Evolutionary conservation across 2,797 vertebrate genomes (phyloP), one percentile per base, ranked within the genome.

Genomic region (Phrynocephalus vlangalii): DNA sequence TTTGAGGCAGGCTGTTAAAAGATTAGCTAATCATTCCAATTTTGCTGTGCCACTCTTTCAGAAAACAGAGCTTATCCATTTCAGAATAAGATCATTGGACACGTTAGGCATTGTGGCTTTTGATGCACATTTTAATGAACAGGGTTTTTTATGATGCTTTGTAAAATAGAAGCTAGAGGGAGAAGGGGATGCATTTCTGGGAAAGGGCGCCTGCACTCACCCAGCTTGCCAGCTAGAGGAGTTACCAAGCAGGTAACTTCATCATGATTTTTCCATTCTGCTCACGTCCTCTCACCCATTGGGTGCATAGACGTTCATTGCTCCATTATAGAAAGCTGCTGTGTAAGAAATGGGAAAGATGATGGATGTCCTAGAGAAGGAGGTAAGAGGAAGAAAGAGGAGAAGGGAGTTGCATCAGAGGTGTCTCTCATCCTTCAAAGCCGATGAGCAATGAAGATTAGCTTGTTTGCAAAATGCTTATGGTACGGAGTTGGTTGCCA

Each of bases 1-100:
- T 75, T 67, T 79, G 22, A 79, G 60, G 77, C 44, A 56, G 60
- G 30, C 52, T 67, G 28, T 80, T 80, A 75, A 84, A 88, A 85
- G 87, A 88, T 81, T 75, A 85, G 83, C 70, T 88, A 88, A 81
- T 52, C 83, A 68, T 81, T 85, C 71, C 56, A 75, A 72, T 80
- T 80, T 67, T 68, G 52, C 16, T 22, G 44, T 56, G 70, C 26
- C n/a, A 44, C 10, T 79, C 26, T 16, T 85, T 75, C 68, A 88
- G 38, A 72, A 88, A 80, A 26, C 33, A 73, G 20, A 33, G 33
- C 20, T 87, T 77, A 70, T 78, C n/a, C 68, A 24, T 84, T 72
- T 88, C 28, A 24, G 52, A 83, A 87, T 78, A 44, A 76, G 79
- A 71, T 38, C 1, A n/a, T 18, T 26, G 38, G n/a, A 24, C 24